phyloP scores from a whole-genome alignment of 2,113 vertebrate species.

The Crotalus tigris region DNA sequence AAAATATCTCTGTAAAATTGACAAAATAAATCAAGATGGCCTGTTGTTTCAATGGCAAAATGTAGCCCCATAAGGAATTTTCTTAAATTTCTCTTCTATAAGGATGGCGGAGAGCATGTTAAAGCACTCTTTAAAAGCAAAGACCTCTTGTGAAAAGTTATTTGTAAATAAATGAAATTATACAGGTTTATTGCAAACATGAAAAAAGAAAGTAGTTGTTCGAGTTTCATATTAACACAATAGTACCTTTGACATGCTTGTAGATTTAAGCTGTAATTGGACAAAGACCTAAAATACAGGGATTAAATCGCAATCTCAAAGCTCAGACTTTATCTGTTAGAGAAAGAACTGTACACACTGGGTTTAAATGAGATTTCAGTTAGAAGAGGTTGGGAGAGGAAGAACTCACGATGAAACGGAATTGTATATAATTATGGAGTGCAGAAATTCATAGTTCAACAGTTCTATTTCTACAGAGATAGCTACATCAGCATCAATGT shows the following conservation, averaged over 20 bases:
- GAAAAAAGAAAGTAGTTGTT: not conserved
- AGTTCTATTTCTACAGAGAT: not conserved
- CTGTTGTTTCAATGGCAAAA: not conserved
- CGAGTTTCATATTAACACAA: not conserved
- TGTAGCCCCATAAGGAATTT: not conserved
- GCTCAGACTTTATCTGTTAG: not conserved
- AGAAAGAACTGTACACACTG: not conserved
- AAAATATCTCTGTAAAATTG: not conserved
- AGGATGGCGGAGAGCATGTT: not conserved
- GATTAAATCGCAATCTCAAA: slow-evolving; percentile 31
- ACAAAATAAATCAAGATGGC: not conserved
- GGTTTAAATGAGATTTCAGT: slow-evolving; percentile 26
- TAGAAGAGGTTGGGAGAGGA: slow-evolving; percentile 5
- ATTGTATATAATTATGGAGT: slow-evolving; percentile 2
- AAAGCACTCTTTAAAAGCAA: not conserved
- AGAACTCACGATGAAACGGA: not conserved
- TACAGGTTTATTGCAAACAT: not conserved
- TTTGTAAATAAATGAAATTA: not conserved
- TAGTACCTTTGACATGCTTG: not conserved
- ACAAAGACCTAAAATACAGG: not conserved
- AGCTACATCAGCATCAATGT: not conserved
- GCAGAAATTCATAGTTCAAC: slow-evolving; percentile 7
- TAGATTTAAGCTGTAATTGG: not conserved
- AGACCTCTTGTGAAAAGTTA: not conserved
- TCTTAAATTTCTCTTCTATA: not conserved